phyloP scores from a whole-genome alignment of 2,888 invertebrate genomes.

The Orthosia cruda region DNA sequence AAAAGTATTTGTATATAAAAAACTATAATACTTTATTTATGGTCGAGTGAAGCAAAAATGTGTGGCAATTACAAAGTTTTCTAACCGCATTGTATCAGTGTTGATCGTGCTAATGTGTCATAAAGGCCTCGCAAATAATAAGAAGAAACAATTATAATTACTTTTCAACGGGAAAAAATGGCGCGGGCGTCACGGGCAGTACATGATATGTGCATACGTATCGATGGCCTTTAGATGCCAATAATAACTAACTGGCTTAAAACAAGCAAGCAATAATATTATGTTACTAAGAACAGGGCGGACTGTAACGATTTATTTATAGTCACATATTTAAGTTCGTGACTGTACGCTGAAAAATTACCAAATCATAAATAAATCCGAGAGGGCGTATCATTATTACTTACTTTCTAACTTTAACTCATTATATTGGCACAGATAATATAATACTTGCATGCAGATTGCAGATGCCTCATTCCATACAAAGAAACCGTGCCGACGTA shows the following conservation, averaged over 20 bases:
- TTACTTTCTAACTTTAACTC: not conserved
- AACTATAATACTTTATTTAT: conserved; percentile 60
- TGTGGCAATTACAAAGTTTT: conserved; percentile 67
- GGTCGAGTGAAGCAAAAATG: conserved; percentile 69
- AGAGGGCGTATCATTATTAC: not conserved
- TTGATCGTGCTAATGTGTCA: conserved; percentile 67
- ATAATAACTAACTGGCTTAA: conserved; percentile 38
- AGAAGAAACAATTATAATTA: conserved; percentile 55
- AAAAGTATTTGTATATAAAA: conserved; percentile 64
- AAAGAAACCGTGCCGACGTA: too few relatives aligned
- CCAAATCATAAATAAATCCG: conserved; percentile 1
- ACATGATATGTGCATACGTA: conserved; percentile 29
- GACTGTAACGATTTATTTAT: conserved; percentile 28
- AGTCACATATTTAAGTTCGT: conserved; percentile 12
- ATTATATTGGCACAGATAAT: not conserved
- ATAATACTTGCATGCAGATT: too few relatives aligned
- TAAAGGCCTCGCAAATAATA: conserved; percentile 64
- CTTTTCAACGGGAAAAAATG: conserved; percentile 43
- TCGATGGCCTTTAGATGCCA: conserved; percentile 16
- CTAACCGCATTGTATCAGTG: conserved; percentile 62
- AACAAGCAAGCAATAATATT: conserved; percentile 43
- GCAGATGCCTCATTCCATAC: too few relatives aligned
- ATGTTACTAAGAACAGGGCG: conserved; percentile 41
- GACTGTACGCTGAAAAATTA: conserved; percentile 22
- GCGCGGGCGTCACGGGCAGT: conserved; percentile 28